Evolutionary conservation across 2,888 invertebrate genomes (phyloP), one percentile per base, ranked within the genome.

Genomic region (Agriotes lineatus): DNA sequence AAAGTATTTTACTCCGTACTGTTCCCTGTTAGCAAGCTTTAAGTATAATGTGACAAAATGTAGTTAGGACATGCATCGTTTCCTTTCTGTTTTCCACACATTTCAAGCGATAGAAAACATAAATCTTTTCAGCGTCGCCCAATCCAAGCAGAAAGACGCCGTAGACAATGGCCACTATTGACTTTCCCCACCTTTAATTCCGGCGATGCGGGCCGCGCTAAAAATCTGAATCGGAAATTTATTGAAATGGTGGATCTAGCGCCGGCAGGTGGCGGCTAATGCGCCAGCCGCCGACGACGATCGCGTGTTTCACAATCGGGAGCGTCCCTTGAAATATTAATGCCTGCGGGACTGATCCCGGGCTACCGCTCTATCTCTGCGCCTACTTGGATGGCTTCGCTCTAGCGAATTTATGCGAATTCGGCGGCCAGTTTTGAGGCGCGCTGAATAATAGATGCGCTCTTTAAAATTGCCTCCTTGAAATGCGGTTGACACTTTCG

Each of bases 241-340:
- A 48, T 48, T 18, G 48, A 48, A 48, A 22, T 67, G 70, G 69
- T 67, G 39, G 67, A 61, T 58, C 66, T 71, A 72, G 64, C 67
- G 70, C 64, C 67, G 71, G 72, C 73, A 71, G 73, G 72, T 75
- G 76, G 74, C 74, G 45, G 67, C 35, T 67, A 61, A 67, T 56
- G 67, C 62, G 61, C 63, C 56, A 58, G 48, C 65, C 60, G 58
- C 57, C 76, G 69, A 69, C 76, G 76, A 74, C 74, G 72, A 77
- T 77, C 74, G 77, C 80, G 80, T 80, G 81, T 80, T 81, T 81
- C 81, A 80, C 80, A 80, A 82, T 82, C 80, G 80, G 80, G 80
- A 79, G 76, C 81, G 79, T 80, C 81, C 78, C 80, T 76, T 80
- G 80, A 79, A 81, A 81, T 81, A 80, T 81, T 80, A 80, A 81